phyloP scores from a whole-genome alignment of 2,797 vertebrate species.

The Caiman crocodilus region DNA sequence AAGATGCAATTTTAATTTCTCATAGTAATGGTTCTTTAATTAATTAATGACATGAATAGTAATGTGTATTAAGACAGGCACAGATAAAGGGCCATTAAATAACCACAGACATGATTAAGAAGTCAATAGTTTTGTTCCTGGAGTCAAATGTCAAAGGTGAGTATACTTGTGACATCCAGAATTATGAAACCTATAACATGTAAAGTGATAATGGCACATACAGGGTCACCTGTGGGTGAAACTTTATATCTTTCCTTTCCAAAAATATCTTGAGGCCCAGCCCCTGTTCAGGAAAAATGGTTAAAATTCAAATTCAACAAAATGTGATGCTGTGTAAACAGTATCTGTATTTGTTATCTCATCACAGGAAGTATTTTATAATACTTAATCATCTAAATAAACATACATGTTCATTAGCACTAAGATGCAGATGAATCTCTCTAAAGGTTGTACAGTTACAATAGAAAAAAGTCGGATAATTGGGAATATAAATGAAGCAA shows the following conservation, averaged over 20 bases:
- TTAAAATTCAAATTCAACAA: neutral
- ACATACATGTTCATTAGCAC: neutral
- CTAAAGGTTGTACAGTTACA: neutral
- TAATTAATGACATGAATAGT: neutral
- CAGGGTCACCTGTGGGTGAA: neutral
- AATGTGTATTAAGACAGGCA: neutral
- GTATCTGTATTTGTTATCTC: neutral
- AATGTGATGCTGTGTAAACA: neutral
- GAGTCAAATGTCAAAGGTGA: neutral
- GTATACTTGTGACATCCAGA: neutral
- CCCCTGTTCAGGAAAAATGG: neutral
- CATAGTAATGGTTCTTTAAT: neutral
- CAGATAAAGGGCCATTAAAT: neutral
- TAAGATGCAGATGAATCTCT: neutral
- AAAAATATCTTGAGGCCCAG: too few relatives aligned
- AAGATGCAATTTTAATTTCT: constrained; percentile 74
- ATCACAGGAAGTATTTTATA: neutral
- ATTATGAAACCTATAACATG: neutral
- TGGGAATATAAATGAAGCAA: neutral
- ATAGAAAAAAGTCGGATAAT: neutral
- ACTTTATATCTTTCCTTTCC: too few relatives aligned
- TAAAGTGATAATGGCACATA: neutral
- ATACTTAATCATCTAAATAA: neutral
- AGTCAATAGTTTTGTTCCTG: neutral
- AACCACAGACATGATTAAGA: neutral